Percentiles rank a stretch among this genome's conserved stretches.
Evolutionary conservation across 2,113 vertebrate genomes (phyloP).

Genomic region (Chlamydotis undulata): DNA sequence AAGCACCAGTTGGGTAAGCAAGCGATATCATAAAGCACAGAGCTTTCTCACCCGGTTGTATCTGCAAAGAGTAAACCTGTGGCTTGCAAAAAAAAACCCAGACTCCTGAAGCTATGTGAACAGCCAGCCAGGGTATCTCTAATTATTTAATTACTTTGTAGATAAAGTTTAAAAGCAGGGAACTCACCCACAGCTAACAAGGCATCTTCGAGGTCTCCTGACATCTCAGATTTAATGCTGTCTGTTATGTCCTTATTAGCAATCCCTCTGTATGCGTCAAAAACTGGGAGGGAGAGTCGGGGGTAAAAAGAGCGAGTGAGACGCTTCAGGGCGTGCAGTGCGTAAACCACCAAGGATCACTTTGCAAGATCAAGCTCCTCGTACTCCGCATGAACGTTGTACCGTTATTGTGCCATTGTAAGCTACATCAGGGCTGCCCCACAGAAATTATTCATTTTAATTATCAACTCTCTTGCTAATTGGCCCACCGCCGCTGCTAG

Average conservation of each 20-base stretch:
- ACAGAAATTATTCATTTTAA: neutral
- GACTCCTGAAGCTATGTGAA: neutral
- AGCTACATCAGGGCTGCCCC: neutral
- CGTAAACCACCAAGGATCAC: neutral
- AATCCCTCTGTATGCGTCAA: conserved; percentile 88
- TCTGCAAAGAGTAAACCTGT: neutral
- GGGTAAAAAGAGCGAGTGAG: neutral
- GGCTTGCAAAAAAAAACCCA: neutral
- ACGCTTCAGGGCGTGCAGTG: neutral
- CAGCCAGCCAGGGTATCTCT: neutral
- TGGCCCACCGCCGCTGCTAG: neutral
- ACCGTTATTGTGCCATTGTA: neutral
- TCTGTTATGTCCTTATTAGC: conserved; percentile 89
- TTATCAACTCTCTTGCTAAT: neutral
- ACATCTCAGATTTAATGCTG: conserved; percentile 97
- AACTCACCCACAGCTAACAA: conserved; percentile 91
- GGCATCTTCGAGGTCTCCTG: conserved; percentile 88
- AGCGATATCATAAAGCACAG: neutral
- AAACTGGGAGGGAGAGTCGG: conserved; percentile 77
- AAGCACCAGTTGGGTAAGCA: neutral
- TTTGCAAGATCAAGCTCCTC: conserved; percentile 9
- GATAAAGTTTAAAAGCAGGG: neutral
- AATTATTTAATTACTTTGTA: neutral
- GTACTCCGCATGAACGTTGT: neutral
- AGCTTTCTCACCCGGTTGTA: neutral